phyloP scores from a whole-genome alignment of 2,888 invertebrate genomes.

The Pristionchus arcanus region DNA sequence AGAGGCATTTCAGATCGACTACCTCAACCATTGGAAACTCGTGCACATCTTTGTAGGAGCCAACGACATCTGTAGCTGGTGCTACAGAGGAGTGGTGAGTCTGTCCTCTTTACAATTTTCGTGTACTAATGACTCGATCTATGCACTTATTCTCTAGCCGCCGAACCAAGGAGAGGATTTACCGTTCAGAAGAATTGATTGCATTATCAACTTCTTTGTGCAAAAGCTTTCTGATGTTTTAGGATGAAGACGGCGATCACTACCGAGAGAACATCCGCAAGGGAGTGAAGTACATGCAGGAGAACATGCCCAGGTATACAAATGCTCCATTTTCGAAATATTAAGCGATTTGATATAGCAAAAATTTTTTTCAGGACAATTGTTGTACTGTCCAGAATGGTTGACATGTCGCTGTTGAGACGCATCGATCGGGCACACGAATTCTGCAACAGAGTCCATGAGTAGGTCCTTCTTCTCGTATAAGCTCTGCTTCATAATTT shows the following conservation, averaged over 20 bases:
- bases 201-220: background rate
- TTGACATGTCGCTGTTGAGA: conserved; percentile 72
- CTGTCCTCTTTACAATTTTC: background rate
- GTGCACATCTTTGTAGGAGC: conserved; percentile 74
- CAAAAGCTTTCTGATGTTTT: background rate
- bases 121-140: background rate
- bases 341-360: too few species aligned
- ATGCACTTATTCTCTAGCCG: background rate
- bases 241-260: conserved; percentile 10
- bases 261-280: background rate
- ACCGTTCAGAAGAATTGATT: background rate
- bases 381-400: conserved; percentile 72
- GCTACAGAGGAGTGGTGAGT: conserved; percentile 60
- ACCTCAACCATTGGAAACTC: conserved; percentile 73
- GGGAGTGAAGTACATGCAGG: conserved; percentile 10
- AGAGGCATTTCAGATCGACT: conserved; percentile 59
- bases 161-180: background rate
- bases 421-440: conserved; percentile 67
- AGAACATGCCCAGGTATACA: conserved; percentile 12
- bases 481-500: background rate
- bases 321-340: too few species aligned
- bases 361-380: conserved; percentile 63
- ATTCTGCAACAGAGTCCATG: conserved; percentile 70
- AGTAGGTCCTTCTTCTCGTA: conserved; percentile 40
- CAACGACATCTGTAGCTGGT: conserved; percentile 72